Percentiles rank a stretch among this genome's conserved stretches.
phyloP scores from a whole-genome alignment of 2,888 invertebrate species.

The Ypsolopha sequella region DNA sequence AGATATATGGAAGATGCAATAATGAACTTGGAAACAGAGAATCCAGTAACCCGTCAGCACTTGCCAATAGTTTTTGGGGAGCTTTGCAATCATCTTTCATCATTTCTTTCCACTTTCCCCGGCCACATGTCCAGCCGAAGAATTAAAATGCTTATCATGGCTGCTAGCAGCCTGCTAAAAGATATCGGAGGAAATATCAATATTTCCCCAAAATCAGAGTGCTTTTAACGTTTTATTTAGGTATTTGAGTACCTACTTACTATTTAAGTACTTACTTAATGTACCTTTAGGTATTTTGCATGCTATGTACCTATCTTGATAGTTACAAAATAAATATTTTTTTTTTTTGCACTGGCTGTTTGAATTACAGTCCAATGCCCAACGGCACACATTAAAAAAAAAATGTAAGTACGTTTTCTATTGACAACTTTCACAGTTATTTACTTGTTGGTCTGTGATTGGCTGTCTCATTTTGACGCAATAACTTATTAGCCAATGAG shows the following conservation, averaged over 20 bases:
- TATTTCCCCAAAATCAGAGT: too few species aligned
- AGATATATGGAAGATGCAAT: slow-evolving; percentile 84
- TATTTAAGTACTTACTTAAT: not conserved
- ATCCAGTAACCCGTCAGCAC: slow-evolving; percentile 80
- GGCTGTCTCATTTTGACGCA: too few species aligned
- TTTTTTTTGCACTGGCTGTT: slow-evolving; percentile 11
- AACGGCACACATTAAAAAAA: too few species aligned
- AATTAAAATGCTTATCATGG: slow-evolving; percentile 79
- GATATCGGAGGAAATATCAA: not conserved
- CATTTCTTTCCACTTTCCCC: slow-evolving; percentile 75
- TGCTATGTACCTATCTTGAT: slow-evolving; percentile 6
- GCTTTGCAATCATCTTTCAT: slow-evolving; percentile 75
- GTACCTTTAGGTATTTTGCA: not conserved
- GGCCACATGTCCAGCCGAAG: slow-evolving; percentile 73
- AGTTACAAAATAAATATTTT: slow-evolving; percentile 6
- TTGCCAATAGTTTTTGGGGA: slow-evolving; percentile 77
- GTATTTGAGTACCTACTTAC: too few species aligned
- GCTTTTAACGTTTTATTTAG: not conserved
- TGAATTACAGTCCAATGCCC: not conserved
- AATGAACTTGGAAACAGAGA: slow-evolving; percentile 75
- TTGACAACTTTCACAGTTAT: too few species aligned
- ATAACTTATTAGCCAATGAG: not conserved
- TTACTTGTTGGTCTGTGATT: too few species aligned
- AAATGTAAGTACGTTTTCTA: too few species aligned
- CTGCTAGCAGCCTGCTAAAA: slow-evolving; percentile 39